Evolutionary conservation across 2,113 vertebrate species (phyloP).

Genomic region (Puma concolor): DNA sequence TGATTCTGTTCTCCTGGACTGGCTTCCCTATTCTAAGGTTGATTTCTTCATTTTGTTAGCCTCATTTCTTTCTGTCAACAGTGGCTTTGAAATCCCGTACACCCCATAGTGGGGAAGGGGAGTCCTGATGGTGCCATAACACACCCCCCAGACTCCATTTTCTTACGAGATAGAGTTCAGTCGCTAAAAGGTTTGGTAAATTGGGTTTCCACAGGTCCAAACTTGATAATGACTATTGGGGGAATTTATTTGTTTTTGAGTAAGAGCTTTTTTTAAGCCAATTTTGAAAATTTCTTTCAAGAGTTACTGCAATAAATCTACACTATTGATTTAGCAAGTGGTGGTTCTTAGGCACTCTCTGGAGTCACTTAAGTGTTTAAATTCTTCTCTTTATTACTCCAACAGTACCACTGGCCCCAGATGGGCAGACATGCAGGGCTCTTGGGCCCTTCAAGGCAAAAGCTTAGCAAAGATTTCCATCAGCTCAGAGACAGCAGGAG

Average conservation of each 20-base stretch:
- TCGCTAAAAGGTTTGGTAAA: constrained; percentile 57
- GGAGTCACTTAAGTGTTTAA: constrained; percentile 56
- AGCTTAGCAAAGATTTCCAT: background rate
- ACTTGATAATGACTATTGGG: constrained; percentile 58
- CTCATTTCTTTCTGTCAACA: background rate
- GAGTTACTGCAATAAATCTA: constrained; percentile 74
- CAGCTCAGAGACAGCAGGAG: background rate
- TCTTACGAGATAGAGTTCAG: constrained; percentile 58
- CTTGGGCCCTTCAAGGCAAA: background rate
- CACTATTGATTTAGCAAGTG: constrained; percentile 77
- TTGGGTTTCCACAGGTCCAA: constrained; percentile 60
- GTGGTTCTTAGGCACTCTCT: constrained; percentile 41
- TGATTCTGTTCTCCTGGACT: background rate
- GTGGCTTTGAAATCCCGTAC: background rate
- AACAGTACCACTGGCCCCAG: background rate
- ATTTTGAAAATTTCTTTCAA: constrained; percentile 80
- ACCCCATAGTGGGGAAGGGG: accelerated
- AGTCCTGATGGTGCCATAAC: background rate
- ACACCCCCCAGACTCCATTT: background rate
- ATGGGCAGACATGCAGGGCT: background rate
- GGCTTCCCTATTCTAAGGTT: background rate
- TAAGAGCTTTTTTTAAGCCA: constrained; percentile 79
- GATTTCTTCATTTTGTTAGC: background rate
- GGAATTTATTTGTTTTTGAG: constrained; percentile 72
- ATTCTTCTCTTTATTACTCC: constrained; percentile 53